phyloP scores from a whole-genome alignment of 2,797 vertebrate genomes.

The Megaceryle alcyon region DNA sequence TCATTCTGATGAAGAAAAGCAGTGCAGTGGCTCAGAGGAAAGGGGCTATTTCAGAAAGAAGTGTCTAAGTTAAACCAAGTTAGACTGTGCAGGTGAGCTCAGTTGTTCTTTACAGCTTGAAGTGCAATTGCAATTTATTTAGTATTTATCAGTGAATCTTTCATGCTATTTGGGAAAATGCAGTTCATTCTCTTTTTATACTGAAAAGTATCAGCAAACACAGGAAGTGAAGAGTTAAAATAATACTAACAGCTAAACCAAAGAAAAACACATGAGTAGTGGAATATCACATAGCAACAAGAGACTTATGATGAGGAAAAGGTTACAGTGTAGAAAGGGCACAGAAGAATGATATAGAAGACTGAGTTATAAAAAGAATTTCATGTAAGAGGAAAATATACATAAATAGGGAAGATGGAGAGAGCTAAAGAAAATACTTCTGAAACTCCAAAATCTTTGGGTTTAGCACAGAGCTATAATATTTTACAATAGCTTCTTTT shows the following conservation, averaged over 20 bases:
- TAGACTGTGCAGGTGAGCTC: background rate
- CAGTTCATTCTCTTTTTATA: background rate
- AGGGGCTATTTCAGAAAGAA: background rate
- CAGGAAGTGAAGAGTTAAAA: constrained; percentile 54
- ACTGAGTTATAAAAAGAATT: constrained; percentile 52
- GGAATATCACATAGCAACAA: constrained; percentile 23
- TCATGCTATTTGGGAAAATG: background rate
- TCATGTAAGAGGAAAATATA: constrained; percentile 17
- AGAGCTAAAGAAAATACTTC: constrained; percentile 40
- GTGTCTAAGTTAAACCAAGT: background rate
- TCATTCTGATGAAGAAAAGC: background rate
- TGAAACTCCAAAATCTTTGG: background rate
- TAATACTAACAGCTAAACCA: constrained; percentile 37
- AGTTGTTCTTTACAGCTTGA: background rate
- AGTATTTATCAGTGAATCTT: background rate
- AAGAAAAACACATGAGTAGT: background rate
- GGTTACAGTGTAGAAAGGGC: constrained; percentile 51
- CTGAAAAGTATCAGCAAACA: background rate
- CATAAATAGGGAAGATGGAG: constrained; percentile 32
- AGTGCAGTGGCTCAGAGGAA: background rate
- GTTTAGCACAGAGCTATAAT: background rate
- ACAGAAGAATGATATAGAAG: constrained; percentile 54
- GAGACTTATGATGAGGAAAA: constrained; percentile 51
- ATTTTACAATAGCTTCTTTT: background rate
- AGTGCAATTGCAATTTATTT: background rate